Percentiles rank a stretch among this genome's conserved stretches.
phyloP scores from a whole-genome alignment of 2,797 vertebrate genomes.

The Characodon lateralis region DNA sequence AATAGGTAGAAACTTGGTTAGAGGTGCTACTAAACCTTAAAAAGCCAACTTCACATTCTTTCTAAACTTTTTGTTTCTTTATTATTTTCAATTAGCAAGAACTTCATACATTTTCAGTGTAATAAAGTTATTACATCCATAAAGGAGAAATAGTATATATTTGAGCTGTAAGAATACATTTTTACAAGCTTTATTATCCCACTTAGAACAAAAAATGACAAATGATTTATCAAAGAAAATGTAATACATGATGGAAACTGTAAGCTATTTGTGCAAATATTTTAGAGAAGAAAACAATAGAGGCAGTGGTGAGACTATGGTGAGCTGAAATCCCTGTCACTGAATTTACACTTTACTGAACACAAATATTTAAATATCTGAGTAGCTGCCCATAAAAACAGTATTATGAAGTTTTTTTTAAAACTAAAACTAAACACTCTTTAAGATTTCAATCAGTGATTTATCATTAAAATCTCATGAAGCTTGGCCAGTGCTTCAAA shows the following conservation, averaged over 20 bases:
- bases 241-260: neutral
- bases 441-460: neutral
- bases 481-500: neutral
- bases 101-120: neutral
- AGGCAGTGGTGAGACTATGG: neutral
- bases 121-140: neutral
- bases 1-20: conserved; percentile 1
- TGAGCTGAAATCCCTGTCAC: neutral
- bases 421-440: neutral
- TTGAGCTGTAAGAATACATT: neutral
- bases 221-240: neutral
- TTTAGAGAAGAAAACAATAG: neutral
- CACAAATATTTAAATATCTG: neutral
- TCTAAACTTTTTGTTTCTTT: conserved; percentile 3
- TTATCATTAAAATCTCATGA: neutral
- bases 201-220: neutral
- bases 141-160: neutral
- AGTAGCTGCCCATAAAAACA: neutral
- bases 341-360: neutral
- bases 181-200: neutral
- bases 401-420: neutral
- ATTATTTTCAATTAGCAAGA: neutral
- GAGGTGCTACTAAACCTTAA: conserved; percentile 11
- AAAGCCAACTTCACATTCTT: conserved; percentile 14
- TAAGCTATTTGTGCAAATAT: neutral